Evolutionary conservation across 2,888 invertebrate species (phyloP).

Genomic region (Drosophila paramelanica): DNA sequence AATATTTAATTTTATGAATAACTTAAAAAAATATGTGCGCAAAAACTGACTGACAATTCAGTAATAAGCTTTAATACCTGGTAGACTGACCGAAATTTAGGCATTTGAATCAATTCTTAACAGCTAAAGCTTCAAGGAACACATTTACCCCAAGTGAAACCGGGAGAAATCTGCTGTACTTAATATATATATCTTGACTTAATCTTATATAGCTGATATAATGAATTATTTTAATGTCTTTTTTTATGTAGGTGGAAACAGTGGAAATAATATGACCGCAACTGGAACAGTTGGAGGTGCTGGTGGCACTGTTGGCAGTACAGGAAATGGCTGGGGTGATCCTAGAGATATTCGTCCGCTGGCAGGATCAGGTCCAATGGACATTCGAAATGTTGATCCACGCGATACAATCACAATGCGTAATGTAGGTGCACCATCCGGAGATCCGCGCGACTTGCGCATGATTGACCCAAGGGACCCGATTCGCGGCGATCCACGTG

Average conservation of each 20-base stretch:
- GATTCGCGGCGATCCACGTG: constrained; percentile 89
- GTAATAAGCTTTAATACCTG: too few species aligned
- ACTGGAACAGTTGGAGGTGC: constrained; percentile 58
- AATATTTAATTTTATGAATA: too few species aligned
- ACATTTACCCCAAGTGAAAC: too few species aligned
- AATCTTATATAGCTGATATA: too few species aligned
- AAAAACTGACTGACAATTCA: too few species aligned
- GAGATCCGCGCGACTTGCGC: constrained; percentile 84
- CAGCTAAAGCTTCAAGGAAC: too few species aligned
- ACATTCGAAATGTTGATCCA: constrained; percentile 86
- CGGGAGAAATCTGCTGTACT: too few species aligned
- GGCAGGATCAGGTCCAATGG: constrained; percentile 83
- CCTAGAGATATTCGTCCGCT: constrained; percentile 86
- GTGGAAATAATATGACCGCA: constrained; percentile 50
- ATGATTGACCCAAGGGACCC: constrained; percentile 86
- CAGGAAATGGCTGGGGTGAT: constrained; percentile 87
- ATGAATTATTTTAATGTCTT: neutral
- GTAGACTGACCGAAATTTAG: too few species aligned
- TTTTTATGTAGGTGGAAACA: constrained; percentile 47
- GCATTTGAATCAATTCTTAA: too few species aligned
- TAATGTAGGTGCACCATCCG: constrained; percentile 81
- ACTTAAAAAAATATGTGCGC: too few species aligned
- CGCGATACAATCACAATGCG: constrained; percentile 83
- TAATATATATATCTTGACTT: too few species aligned
- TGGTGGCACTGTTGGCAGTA: constrained; percentile 68